A percentile compares a stretch with the other conserved stretches of the same genome.
Evolutionary conservation across 2,888 invertebrate species (phyloP).

Genomic region (Trachelus iudaicus): DNA sequence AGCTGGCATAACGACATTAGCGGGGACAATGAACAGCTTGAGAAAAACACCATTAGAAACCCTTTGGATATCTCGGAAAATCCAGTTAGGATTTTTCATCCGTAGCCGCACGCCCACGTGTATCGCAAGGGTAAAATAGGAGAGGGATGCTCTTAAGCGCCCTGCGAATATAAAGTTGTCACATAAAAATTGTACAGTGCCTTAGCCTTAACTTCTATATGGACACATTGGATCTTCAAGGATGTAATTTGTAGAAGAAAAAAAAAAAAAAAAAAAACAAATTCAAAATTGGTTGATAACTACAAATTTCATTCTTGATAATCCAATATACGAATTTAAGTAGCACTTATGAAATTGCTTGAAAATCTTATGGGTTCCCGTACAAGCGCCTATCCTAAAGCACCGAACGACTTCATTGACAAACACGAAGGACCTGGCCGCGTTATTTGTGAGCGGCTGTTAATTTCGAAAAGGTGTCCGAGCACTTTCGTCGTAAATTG

Average conservation of each 20-base stretch:
- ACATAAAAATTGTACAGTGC: too few relatives aligned
- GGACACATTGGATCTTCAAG: too few relatives aligned
- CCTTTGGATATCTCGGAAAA: slow-evolving; percentile 35
- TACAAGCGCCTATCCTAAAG: neutral
- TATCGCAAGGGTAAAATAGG: neutral
- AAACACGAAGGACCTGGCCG: neutral
- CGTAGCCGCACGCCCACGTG: slow-evolving; percentile 8
- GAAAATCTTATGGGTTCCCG: neutral
- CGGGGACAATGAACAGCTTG: slow-evolving; percentile 7
- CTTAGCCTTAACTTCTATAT: too few relatives aligned
- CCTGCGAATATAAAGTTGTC: too few relatives aligned
- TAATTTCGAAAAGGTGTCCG: neutral
- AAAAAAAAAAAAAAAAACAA: too few relatives aligned
- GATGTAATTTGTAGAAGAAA: too few relatives aligned
- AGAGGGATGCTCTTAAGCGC: too few relatives aligned
- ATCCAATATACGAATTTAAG: too few relatives aligned
- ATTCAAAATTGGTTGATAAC: too few relatives aligned
- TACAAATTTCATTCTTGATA: too few relatives aligned
- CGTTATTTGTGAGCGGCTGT: neutral
- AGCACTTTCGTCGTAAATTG: neutral
- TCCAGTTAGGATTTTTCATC: slow-evolving; percentile 33
- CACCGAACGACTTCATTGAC: neutral
- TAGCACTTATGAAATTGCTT: neutral
- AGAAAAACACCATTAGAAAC: slow-evolving; percentile 15
- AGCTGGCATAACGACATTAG: slow-evolving; percentile 9